Percentiles rank a stretch among this genome's conserved stretches.
phyloP scores from a whole-genome alignment of 1,140 invertebrate genomes.

The Sinonovacula constricta region DNA sequence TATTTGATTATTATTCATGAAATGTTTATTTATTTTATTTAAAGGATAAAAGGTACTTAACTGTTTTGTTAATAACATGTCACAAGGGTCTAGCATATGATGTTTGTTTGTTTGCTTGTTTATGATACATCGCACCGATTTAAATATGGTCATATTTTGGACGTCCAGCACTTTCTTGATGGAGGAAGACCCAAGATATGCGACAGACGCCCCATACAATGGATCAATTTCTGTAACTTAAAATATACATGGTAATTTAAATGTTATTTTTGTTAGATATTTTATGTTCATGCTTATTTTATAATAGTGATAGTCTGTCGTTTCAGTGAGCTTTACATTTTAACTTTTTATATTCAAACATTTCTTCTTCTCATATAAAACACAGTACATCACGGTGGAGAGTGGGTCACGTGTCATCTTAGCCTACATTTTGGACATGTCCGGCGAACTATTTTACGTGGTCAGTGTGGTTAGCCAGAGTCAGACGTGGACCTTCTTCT shows the following conservation, averaged over 20 bases:
- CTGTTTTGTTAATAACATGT: too few relatives aligned
- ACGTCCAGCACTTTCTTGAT: too few relatives aligned
- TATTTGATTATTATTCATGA: background rate
- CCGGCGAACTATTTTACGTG: background rate
- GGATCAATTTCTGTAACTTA: background rate
- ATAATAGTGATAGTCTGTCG: background rate
- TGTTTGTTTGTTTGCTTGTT: too few relatives aligned
- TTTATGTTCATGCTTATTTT: background rate
- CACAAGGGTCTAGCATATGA: too few relatives aligned
- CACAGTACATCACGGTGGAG: slow-evolving; percentile 9
- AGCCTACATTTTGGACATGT: slow-evolving; percentile 2
- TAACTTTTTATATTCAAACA: too few relatives aligned
- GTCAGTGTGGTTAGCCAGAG: slow-evolving; percentile 25
- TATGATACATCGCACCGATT: too few relatives aligned
- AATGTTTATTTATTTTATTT: too few relatives aligned
- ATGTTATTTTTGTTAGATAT: background rate
- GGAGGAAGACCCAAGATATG: too few relatives aligned
- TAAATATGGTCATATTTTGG: too few relatives aligned
- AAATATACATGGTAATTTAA: background rate
- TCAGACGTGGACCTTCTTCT: slow-evolving; percentile 2
- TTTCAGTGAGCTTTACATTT: background rate
- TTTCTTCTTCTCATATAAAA: too few relatives aligned
- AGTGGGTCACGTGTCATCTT: background rate
- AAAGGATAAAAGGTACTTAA: too few relatives aligned
- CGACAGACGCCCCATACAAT: background rate